phyloP scores from a whole-genome alignment of 2,113 vertebrate genomes.

The Pantherophis guttatus region DNA sequence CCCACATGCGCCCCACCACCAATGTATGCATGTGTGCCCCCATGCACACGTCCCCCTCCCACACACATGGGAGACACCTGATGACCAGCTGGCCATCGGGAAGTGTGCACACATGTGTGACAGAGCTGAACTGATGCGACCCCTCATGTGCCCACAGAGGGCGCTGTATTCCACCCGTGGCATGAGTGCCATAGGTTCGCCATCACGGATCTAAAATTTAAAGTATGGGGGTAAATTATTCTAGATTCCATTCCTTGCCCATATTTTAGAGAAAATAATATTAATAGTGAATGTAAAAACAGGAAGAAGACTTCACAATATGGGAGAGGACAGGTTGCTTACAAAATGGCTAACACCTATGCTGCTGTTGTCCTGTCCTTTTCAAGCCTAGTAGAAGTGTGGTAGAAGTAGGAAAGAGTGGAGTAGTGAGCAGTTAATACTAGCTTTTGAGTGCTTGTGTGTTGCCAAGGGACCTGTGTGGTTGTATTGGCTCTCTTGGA shows the following conservation, averaged over 20 bases:
- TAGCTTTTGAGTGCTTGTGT: neutral
- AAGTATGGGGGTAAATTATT: neutral
- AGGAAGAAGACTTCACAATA: neutral
- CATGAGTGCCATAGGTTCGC: too few species aligned
- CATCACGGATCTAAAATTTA: neutral
- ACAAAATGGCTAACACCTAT: neutral
- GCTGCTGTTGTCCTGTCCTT: neutral
- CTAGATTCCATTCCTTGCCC: neutral
- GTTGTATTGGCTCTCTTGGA: neutral
- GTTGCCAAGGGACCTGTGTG: neutral
- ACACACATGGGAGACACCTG: too few species aligned
- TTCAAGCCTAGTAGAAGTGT: neutral
- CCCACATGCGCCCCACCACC: too few species aligned
- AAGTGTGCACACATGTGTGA: too few species aligned
- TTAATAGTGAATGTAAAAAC: neutral
- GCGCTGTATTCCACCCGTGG: too few species aligned
- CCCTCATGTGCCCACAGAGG: too few species aligned
- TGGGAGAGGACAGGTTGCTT: neutral
- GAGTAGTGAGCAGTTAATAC: neutral
- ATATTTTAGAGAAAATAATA: neutral
- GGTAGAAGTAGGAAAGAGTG: neutral
- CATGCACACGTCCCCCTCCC: too few species aligned
- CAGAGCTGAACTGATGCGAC: too few species aligned
- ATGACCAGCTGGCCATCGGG: too few species aligned
- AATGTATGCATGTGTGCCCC: too few species aligned